Evolutionary conservation across 2,113 vertebrate genomes (phyloP).

Genomic region (Mungos mungo): DNA sequence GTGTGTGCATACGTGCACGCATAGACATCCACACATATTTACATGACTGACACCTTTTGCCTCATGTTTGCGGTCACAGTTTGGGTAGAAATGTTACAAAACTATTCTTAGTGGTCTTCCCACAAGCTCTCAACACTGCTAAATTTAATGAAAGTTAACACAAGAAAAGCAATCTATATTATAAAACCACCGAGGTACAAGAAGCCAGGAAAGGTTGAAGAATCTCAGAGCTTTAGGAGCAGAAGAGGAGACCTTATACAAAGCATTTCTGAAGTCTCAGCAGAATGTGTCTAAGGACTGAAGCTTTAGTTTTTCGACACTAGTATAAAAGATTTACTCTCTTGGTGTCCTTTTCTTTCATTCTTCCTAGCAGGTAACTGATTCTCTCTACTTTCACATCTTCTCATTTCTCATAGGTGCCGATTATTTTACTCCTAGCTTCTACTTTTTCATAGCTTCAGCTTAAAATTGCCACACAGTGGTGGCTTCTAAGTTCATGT

Average conservation of each 20-base stretch:
- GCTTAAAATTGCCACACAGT: background rate
- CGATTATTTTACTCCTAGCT: background rate
- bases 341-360: accelerated
- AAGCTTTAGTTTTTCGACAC: background rate
- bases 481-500: background rate
- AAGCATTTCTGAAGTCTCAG: background rate
- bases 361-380: background rate
- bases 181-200: background rate
- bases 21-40: background rate
- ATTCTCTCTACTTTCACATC: background rate
- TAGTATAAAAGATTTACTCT: background rate
- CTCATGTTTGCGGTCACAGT: background rate
- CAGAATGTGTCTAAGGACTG: background rate
- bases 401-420: background rate
- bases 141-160: background rate
- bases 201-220: background rate
- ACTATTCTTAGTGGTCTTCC: background rate
- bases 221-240: background rate
- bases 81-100: background rate
- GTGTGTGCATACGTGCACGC: background rate
- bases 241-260: background rate
- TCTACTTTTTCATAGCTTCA: background rate
- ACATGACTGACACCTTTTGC: background rate
- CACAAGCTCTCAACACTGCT: background rate
- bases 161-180: background rate